Conservation (phyloP, 1,140 invertebrate genomes). For the Procambarus virginalis region DNA sequence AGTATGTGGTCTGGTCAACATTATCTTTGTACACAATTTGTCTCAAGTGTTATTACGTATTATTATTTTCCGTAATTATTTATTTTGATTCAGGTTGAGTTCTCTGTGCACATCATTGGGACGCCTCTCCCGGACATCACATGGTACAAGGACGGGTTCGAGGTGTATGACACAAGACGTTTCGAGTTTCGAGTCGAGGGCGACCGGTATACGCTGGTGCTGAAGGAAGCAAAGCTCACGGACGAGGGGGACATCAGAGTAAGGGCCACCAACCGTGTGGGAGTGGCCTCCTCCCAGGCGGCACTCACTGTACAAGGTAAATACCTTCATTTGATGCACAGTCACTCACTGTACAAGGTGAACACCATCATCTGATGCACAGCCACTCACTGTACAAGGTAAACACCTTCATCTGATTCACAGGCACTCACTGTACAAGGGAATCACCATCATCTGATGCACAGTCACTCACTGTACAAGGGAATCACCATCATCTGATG, state of each 20-base stretch:
- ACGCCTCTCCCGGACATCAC: constrained; percentile 88
- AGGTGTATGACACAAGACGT: constrained; percentile 69
- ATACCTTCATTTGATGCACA: background rate
- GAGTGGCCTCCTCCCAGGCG: constrained; percentile 84
- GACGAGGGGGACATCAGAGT: constrained; percentile 93
- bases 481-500: too few relatives aligned
- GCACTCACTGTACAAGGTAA: constrained; percentile 83
- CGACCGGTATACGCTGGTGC: constrained; percentile 85
- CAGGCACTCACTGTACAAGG: too few relatives aligned
- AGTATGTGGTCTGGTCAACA: too few relatives aligned
- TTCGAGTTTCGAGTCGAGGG: constrained; percentile 79
- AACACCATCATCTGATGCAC: too few relatives aligned
- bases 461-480: too few relatives aligned
- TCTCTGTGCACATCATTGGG: constrained; percentile 80
- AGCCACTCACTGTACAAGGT: too few relatives aligned
- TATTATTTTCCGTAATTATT: too few relatives aligned
- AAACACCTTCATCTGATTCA: too few relatives aligned
- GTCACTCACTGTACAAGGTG: too few relatives aligned
- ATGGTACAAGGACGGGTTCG: constrained; percentile 91
- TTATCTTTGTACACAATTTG: too few relatives aligned
- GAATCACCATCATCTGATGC: too few relatives aligned
- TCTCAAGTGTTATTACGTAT: too few relatives aligned
- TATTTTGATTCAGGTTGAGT: constrained; percentile 46
- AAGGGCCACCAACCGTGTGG: constrained; percentile 87
- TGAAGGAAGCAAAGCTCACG: constrained; percentile 84